phyloP scores from a whole-genome alignment of 2,113 vertebrate species.

The Planiliza haematocheilus region DNA sequence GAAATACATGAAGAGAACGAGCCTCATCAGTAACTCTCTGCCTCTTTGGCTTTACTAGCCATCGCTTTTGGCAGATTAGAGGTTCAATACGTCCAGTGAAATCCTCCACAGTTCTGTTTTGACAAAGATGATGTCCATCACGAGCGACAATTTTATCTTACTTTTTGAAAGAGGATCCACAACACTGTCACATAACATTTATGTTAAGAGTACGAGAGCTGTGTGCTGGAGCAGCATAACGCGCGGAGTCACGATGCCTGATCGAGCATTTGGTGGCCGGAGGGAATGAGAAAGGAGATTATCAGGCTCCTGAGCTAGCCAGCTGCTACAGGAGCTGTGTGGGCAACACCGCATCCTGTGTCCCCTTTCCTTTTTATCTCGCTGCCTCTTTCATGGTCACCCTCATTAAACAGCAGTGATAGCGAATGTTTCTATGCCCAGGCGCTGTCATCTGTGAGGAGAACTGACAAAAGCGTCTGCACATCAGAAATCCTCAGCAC shows the following conservation, averaged over 20 bases:
- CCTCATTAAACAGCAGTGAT: slow-evolving; percentile 58
- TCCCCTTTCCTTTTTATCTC: slow-evolving; percentile 48
- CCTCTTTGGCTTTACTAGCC: not conserved
- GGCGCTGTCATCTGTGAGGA: slow-evolving; percentile 29
- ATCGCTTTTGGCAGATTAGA: not conserved
- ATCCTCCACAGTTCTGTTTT: not conserved
- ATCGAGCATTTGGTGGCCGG: slow-evolving; percentile 54
- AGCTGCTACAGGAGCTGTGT: slow-evolving; percentile 71
- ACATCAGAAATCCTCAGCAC: slow-evolving; percentile 14
- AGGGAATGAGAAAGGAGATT: slow-evolving; percentile 67
- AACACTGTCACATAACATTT: slow-evolving; percentile 15
- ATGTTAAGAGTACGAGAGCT: not conserved
- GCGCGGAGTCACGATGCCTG: slow-evolving; percentile 48
- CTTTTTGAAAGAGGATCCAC: not conserved
- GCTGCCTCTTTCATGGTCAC: slow-evolving; percentile 54
- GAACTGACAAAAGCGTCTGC: slow-evolving; percentile 24
- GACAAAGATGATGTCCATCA: slow-evolving; percentile 7
- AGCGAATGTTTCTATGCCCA: slow-evolving; percentile 31
- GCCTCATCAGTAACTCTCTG: not conserved
- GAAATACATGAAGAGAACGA: too few species aligned
- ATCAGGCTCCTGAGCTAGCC: slow-evolving; percentile 67
- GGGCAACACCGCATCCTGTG: slow-evolving; percentile 48
- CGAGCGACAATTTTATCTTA: not conserved
- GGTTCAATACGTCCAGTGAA: not conserved
- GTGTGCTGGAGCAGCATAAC: slow-evolving; percentile 19